phyloP scores from a whole-genome alignment of 2,888 invertebrate species.

The Pristionchus japonicus region DNA sequence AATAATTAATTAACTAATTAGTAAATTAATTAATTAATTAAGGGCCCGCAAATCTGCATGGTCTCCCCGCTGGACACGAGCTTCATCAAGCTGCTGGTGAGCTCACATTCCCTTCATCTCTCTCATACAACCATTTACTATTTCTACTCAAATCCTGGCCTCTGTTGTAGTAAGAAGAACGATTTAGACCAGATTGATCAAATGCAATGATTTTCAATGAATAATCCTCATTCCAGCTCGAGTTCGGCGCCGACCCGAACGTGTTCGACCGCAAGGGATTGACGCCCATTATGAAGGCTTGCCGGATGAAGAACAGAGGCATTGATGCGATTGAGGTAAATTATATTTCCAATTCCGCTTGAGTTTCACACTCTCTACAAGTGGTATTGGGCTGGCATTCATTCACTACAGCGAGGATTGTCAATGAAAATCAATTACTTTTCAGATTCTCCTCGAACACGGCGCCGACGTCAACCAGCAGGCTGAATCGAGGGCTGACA shows the following conservation, averaged over 20 bases:
- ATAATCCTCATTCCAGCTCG: conserved; percentile 77
- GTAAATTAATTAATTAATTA: too few relatives aligned
- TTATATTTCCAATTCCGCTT: background rate
- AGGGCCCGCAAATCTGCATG: conserved; percentile 85
- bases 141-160: background rate
- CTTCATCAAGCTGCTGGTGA: conserved; percentile 84
- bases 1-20: background rate
- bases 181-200: too few relatives aligned
- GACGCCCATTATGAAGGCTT: conserved; percentile 92
- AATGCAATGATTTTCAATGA: too few relatives aligned
- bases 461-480: conserved; percentile 89
- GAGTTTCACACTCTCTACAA: background rate
- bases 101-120: background rate
- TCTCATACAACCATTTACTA: background rate
- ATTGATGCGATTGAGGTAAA: conserved; percentile 80
- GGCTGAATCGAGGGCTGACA: conserved; percentile 88
- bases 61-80: conserved; percentile 82
- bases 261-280: conserved; percentile 88
- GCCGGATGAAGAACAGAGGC: conserved; percentile 84
- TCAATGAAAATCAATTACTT: background rate
- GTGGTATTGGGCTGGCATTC: background rate
- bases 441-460: conserved; percentile 80
- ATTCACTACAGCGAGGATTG: too few relatives aligned
- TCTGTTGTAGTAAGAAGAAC: too few relatives aligned
- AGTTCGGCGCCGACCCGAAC: conserved; percentile 90